Percentiles rank a stretch among this genome's conserved stretches.
phyloP scores from a whole-genome alignment of 2,888 invertebrate species.

The Brenthis daphne region DNA sequence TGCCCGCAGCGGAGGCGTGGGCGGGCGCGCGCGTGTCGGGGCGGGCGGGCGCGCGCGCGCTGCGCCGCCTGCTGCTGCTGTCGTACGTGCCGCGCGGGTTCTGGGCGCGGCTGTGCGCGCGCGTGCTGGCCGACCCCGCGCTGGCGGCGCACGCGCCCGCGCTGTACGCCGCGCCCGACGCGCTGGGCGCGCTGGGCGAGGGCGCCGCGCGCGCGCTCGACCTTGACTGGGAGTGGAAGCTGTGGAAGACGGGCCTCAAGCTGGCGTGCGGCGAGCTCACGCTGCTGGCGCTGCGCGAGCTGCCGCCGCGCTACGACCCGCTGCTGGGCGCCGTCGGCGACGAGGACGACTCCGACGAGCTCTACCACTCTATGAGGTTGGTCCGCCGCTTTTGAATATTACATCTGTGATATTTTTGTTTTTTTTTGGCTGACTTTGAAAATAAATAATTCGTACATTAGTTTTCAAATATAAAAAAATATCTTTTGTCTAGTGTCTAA shows the following conservation, averaged over 20 bases:
- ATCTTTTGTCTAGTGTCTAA: too few species aligned
- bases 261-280: slow-evolving; percentile 91
- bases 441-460: too few species aligned
- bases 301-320: slow-evolving; percentile 81
- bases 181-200: slow-evolving; percentile 81
- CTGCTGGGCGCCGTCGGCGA: slow-evolving; percentile 52
- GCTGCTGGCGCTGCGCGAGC: slow-evolving; percentile 91
- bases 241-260: slow-evolving; percentile 96
- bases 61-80: slow-evolving; percentile 92
- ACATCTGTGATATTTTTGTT: not conserved
- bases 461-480: too few species aligned
- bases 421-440: too few species aligned
- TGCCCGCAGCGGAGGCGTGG: slow-evolving; percentile 60
- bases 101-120: slow-evolving; percentile 96
- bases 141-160: slow-evolving; percentile 89
- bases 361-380: slow-evolving; percentile 50
- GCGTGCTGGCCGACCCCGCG: slow-evolving; percentile 94
- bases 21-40: slow-evolving; percentile 49
- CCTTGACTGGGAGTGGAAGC: slow-evolving; percentile 92
- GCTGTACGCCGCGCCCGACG: slow-evolving; percentile 87
- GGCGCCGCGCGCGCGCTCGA: slow-evolving; percentile 84
- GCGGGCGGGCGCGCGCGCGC: slow-evolving; percentile 78
- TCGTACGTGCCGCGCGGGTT: slow-evolving; percentile 99
- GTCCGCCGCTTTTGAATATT: slow-evolving; percentile 1
- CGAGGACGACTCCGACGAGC: slow-evolving; percentile 47